A percentile compares a stretch with the other conserved stretches of the same genome.
phyloP scores from a whole-genome alignment of 2,797 vertebrate genomes.

The Limosa lapponica region DNA sequence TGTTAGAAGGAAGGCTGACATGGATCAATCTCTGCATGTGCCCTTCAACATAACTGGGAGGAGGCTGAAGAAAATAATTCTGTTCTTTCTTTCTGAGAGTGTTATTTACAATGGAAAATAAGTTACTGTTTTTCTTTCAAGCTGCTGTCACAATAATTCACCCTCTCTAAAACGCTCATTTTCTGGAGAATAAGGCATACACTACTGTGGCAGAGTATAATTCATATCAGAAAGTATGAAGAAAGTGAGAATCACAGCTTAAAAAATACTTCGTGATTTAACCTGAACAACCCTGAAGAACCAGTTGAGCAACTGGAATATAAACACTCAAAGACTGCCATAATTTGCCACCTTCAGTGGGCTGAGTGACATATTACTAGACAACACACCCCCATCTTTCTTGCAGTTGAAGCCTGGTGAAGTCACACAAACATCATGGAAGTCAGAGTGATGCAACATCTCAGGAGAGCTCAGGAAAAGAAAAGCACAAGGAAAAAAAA shows the following conservation, averaged over 20 bases:
- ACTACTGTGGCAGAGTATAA: neutral
- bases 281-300: neutral
- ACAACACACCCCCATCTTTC: neutral
- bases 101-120: neutral
- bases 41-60: neutral
- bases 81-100: neutral
- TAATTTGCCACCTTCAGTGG: neutral
- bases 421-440: neutral
- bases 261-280: neutral
- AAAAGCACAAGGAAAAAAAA: neutral
- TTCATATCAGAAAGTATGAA: neutral
- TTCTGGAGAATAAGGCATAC: neutral
- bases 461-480: neutral
- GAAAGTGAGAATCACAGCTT: neutral
- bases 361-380: neutral
- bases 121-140: neutral
- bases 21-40: neutral
- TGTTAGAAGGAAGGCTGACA: neutral
- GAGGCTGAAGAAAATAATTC: neutral
- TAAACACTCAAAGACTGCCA: neutral
- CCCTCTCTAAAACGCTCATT: fast-evolving
- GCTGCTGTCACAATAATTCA: neutral
- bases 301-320: neutral
- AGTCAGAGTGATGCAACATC: neutral
- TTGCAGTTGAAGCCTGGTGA: neutral